These are phyloP conservation scores for Hemicentrotus pulcherrimus DNA, from an alignment of 35 echinoderm and acorn worm species.

Conservation along the genomic window DNA sequence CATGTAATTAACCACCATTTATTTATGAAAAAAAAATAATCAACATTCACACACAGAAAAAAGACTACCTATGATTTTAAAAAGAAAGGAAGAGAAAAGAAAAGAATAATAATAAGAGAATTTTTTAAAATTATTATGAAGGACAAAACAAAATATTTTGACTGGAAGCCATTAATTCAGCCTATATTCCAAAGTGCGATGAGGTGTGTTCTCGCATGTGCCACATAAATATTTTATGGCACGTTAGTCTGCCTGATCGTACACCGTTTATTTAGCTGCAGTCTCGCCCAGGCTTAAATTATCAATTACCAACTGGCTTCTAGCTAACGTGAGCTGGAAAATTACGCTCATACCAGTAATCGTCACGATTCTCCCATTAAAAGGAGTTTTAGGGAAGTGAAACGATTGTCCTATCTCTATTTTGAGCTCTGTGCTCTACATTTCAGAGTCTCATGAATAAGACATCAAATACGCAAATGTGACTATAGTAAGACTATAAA, in stretches of 20 bases:
- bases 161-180: not conserved
- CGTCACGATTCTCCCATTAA: conserved; percentile 3
- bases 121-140: not conserved
- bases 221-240: conserved; percentile 29
- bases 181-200: not conserved
- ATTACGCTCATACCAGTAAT: not conserved
- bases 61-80: not conserved
- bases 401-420: not conserved
- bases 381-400: not conserved
- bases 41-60: not conserved
- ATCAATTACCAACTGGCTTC: conserved; percentile 12
- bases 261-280: conserved; percentile 27
- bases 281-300: conserved; percentile 27
- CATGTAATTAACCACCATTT: too few species aligned
- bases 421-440: not conserved
- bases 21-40: too few species aligned
- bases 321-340: not conserved
- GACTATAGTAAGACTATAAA: too few species aligned
- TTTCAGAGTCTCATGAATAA: not conserved
- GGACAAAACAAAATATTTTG: not conserved
- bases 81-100: not conserved
- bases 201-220: not conserved
- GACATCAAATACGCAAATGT: too few species aligned
- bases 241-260: not conserved
- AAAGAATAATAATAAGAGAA: not conserved